A percentile compares a stretch with the other conserved stretches of the same genome.
Evolutionary conservation across 2,797 vertebrate species (phyloP).

Genomic region (Oceanodroma leucorhoa): DNA sequence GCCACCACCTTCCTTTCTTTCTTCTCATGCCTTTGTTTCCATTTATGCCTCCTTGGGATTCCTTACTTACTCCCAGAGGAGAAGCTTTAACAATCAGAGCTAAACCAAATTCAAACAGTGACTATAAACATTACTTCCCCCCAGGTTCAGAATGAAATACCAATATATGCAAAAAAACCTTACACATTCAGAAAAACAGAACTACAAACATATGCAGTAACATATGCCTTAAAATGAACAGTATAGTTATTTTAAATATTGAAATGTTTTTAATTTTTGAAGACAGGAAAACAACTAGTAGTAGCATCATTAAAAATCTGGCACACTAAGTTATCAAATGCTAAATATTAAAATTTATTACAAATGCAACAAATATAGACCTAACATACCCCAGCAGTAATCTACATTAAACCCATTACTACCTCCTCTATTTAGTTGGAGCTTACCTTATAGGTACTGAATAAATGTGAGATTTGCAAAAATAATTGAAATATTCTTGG

Average conservation of each 20-base stretch:
- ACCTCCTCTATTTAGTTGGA: not conserved
- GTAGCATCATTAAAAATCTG: not conserved
- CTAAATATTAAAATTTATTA: not conserved
- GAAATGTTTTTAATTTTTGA: not conserved
- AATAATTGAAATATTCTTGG: not conserved
- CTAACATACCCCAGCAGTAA: not conserved
- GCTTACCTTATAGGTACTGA: not conserved
- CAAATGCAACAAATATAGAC: not conserved
- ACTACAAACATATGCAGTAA: not conserved
- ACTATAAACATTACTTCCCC: not conserved
- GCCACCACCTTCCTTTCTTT: not conserved
- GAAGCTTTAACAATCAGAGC: not conserved
- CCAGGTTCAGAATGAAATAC: not conserved
- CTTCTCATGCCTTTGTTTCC: slow-evolving; percentile 8
- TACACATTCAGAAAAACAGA: not conserved
- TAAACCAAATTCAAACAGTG: not conserved
- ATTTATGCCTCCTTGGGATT: not conserved
- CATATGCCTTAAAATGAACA: slow-evolving; percentile 45
- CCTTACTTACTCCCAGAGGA: not conserved
- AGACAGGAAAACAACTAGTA: not conserved
- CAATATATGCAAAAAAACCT: not conserved
- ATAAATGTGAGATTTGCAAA: not conserved
- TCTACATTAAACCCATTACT: not conserved
- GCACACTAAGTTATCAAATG: not conserved
- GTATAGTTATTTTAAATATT: slow-evolving; percentile 19